Percentiles rank a stretch among this genome's conserved stretches.
Evolutionary conservation across 2,113 vertebrate genomes (phyloP).

Genomic region (Protobothrops flavoviridis): DNA sequence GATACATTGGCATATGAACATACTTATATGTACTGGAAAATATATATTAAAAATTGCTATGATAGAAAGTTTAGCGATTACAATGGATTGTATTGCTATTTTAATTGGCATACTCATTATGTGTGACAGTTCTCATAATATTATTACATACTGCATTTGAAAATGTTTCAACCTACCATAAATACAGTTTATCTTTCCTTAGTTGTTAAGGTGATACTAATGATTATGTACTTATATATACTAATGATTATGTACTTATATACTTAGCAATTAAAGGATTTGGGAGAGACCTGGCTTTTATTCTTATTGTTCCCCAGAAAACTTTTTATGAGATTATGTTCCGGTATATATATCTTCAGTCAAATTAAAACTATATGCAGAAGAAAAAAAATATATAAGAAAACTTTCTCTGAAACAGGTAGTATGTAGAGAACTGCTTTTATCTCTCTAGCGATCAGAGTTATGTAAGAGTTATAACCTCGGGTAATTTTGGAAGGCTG

Average conservation of each 20-base stretch:
- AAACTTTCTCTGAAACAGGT: not conserved
- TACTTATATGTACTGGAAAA: too few relatives aligned
- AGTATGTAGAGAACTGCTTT: slow-evolving; percentile 4
- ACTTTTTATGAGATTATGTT: not conserved
- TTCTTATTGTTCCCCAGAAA: not conserved
- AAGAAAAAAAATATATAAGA: not conserved
- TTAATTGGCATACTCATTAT: not conserved
- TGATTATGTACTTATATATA: not conserved
- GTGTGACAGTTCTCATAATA: not conserved
- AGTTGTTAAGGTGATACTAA: slow-evolving; percentile 48
- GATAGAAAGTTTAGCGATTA: not conserved
- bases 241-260: not conserved
- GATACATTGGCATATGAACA: too few relatives aligned
- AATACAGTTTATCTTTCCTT: not conserved
- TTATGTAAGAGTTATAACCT: not conserved
- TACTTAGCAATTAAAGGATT: not conserved
- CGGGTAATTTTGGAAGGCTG: not conserved
- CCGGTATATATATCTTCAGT: not conserved
- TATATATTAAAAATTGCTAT: too few relatives aligned
- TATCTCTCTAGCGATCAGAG: not conserved
- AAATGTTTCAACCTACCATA: not conserved
- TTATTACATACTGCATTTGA: not conserved
- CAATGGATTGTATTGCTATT: not conserved
- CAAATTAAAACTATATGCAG: not conserved
- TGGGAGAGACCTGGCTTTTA: accelerated